Conservation (phyloP, 2,113 vertebrate genomes). For the Podarcis raffonei region DNA sequence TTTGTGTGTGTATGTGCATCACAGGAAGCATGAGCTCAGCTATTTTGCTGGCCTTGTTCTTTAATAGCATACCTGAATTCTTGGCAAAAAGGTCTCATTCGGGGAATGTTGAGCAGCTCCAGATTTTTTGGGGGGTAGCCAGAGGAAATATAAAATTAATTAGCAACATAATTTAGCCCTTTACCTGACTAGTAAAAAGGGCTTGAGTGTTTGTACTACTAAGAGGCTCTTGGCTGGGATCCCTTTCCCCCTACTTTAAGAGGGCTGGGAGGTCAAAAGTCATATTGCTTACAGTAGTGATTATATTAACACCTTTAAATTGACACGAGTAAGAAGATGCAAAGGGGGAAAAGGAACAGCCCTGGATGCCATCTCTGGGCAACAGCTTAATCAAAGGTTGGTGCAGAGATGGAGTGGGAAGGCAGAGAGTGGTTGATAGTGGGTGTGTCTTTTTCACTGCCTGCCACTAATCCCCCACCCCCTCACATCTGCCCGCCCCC, state of each 20-base stretch:
- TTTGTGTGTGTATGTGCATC: slow-evolving; percentile 30
- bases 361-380: not conserved
- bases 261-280: slow-evolving; percentile 52
- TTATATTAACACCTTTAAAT: slow-evolving; percentile 55
- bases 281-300: slow-evolving; percentile 60
- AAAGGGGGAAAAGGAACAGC: slow-evolving; percentile 15
- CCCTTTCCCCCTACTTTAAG: slow-evolving; percentile 58
- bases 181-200: slow-evolving; percentile 78
- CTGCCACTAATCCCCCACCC: not conserved
- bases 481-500: not conserved
- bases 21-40: slow-evolving; percentile 74
- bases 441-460: too few species aligned
- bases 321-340: slow-evolving; percentile 41
- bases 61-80: slow-evolving; percentile 74
- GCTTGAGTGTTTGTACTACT: slow-evolving; percentile 72
- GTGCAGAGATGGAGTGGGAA: not conserved
- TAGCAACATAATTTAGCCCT: slow-evolving; percentile 78
- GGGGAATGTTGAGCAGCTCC: slow-evolving; percentile 63
- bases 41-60: slow-evolving; percentile 57
- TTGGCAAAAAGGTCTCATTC: slow-evolving; percentile 62
- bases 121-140: slow-evolving; percentile 73
- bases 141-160: slow-evolving; percentile 84
- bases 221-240: slow-evolving; percentile 70
- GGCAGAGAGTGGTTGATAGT: too few species aligned
- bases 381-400: not conserved